Evolutionary conservation across 2,113 vertebrate genomes (phyloP), one percentile per base, ranked within the genome.

Genomic region (Clupea harengus): DNA sequence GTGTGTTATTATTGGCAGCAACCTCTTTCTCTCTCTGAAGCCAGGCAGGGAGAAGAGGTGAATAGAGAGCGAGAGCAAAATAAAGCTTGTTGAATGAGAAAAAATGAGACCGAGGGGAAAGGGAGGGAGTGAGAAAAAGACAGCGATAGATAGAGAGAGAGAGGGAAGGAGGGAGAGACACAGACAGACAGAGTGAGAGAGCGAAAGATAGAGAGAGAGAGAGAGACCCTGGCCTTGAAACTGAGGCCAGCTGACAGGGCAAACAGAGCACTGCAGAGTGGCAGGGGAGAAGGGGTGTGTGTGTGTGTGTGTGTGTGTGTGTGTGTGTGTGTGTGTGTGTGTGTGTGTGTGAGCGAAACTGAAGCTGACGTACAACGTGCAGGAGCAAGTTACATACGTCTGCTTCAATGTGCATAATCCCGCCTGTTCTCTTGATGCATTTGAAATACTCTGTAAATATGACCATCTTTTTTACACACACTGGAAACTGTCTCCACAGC

Each of bases 1-100:
- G 85, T 86, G 81, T 86, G 83, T 86, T 89, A 87, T 87, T 87
- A 47, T 54, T 87, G 81, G 46, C 45, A 46, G 47, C 64, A 72
- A 3, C 28, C 28, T 72, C 25, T 17, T 32, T 72, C 25, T 32
- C 54, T 60, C 54, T 60, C 54, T 60, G 60, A 85, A 45, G 32
- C 57, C 28, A 20, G 84, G 81, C 82, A 45, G 64, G 84, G 57
- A 64, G 85, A 85, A 50, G 86, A 88, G 75, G 10, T 81, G 54
- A 82, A 81, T 83, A 84, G 49, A 83, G 75, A 81, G 60, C 50
- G 50, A 86, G 39, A 88, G 85, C 8, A 28, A 28, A 7, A 28
- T n/a, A 10, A 25, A 67, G 6, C 20, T 64, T n/a, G 57, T 20
- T 25, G 64, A 67, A 10, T 7, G 64, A 67, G 22, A 67, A 28